phyloP scores from a whole-genome alignment of 2,797 vertebrate genomes.

The Parotocinclus haroldoi region DNA sequence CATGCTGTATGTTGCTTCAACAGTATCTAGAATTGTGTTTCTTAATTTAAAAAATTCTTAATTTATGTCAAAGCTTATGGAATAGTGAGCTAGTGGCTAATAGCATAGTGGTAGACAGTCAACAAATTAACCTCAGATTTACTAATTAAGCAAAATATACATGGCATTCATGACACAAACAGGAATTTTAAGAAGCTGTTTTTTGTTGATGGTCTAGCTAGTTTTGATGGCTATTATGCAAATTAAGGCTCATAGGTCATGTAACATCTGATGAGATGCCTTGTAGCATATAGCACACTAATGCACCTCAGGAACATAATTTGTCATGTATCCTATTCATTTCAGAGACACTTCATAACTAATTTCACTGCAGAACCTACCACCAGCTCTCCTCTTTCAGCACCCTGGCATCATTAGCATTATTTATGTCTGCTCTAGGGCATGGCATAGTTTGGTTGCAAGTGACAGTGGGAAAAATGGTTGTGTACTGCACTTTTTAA shows the following conservation, averaged over 20 bases:
- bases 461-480: slow-evolving; percentile 20
- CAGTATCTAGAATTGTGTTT: not conserved
- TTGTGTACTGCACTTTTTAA: slow-evolving; percentile 9
- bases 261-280: slow-evolving; percentile 38
- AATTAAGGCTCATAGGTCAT: slow-evolving; percentile 20
- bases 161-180: not conserved
- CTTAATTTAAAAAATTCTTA: too few species aligned
- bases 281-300: slow-evolving; percentile 30
- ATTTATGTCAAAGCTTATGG: too few species aligned
- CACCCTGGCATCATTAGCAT: slow-evolving; percentile 64
- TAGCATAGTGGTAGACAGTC: too few species aligned
- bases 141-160: not conserved
- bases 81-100: too few species aligned
- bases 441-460: slow-evolving; percentile 51
- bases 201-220: slow-evolving; percentile 2
- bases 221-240: slow-evolving; percentile 31
- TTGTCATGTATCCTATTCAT: slow-evolving; percentile 64
- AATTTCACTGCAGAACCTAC: slow-evolving; percentile 58
- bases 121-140: too few species aligned
- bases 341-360: slow-evolving; percentile 61
- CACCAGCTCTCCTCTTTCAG: slow-evolving; percentile 58
- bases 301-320: slow-evolving; percentile 55
- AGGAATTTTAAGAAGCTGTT: slow-evolving; percentile 8
- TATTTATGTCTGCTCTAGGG: slow-evolving; percentile 65
- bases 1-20: too few species aligned